phyloP scores from a whole-genome alignment of 2,888 invertebrate species.

The Drosophila conformis region DNA sequence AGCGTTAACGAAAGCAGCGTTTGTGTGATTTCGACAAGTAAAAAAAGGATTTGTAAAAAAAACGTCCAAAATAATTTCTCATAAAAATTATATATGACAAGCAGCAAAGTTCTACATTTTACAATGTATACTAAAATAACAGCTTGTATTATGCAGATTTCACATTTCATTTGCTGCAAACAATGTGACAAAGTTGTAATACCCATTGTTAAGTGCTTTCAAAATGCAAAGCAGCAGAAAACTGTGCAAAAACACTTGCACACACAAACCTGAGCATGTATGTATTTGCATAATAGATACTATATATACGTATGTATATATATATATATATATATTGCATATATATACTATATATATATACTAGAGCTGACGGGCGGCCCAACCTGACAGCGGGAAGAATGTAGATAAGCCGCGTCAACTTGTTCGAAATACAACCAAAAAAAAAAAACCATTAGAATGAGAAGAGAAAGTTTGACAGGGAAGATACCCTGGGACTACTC shows the following conservation, averaged over 20 bases:
- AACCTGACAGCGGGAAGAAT: slow-evolving; percentile 50
- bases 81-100: neutral
- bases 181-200: slow-evolving; percentile 35
- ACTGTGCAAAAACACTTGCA: slow-evolving; percentile 62
- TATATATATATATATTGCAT: slow-evolving; percentile 6
- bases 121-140: neutral
- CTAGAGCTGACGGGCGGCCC: slow-evolving; percentile 52
- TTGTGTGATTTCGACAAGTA: neutral
- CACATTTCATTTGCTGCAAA: slow-evolving; percentile 22
- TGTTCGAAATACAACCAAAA: slow-evolving; percentile 41
- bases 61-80: neutral
- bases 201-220: slow-evolving; percentile 39
- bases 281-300: slow-evolving; percentile 2
- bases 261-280: slow-evolving; percentile 11
- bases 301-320: neutral
- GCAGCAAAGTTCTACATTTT: neutral
- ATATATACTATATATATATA: slow-evolving; percentile 16
- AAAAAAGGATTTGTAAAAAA: neutral
- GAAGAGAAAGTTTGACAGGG: neutral
- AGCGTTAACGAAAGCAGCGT: neutral
- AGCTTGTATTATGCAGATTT: slow-evolving; percentile 10
- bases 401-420: slow-evolving; percentile 79
- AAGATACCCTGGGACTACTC: neutral
- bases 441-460: slow-evolving; percentile 1
- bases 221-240: slow-evolving; percentile 56